Evolutionary conservation across 2,113 vertebrate species (phyloP), one percentile per base, ranked within the genome.

Genomic region (Prionailurus bengalensis): DNA sequence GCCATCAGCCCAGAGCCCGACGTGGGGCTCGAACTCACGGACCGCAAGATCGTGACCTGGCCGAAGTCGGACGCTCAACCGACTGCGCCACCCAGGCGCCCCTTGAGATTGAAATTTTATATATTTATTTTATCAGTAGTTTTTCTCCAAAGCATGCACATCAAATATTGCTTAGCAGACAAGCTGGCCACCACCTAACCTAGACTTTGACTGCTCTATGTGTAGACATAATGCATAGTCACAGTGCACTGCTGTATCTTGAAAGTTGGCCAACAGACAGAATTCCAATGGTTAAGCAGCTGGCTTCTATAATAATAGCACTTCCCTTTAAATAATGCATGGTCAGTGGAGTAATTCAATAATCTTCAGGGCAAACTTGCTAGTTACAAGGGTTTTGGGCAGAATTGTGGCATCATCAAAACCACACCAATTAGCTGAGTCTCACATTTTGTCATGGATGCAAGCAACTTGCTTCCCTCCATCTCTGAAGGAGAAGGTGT

Each of bases 241-340:
- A 96, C 36, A 91, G 39, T 33, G 12, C 87, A 87, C 36, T 88
- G 88, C 86, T 89, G 66, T 96, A 15, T 90, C 55, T 95, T 98
- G 96, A 98, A 97, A 97, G 68, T 51, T 92, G 88, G 95, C 91
- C 97, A 98, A 98, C 66, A 66, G 91, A 92, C 84, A 95, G 97
- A 88, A 97, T 95, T 97, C 92, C 92, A 98, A 55, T 29, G 97
- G 97, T 98, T 98, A 97, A 98, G 98, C 97, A 98, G 93, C 83
- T 98, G 98, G 90, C 97, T 98, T 98, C 96, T 97, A 27, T 97
- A 96, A 95, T 95, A 96, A 76, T 79, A 97, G 95, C 85, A 97
- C 94, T 98, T 98, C 96, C 93, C 87, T 97, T 97, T 96, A 97
- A 98, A 98, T 98, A 97, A 97, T 97, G 94, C 94, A 92, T 95